Evolutionary conservation across 2,888 invertebrate genomes (phyloP).

Genomic region (Orthonychiurus folsomi): DNA sequence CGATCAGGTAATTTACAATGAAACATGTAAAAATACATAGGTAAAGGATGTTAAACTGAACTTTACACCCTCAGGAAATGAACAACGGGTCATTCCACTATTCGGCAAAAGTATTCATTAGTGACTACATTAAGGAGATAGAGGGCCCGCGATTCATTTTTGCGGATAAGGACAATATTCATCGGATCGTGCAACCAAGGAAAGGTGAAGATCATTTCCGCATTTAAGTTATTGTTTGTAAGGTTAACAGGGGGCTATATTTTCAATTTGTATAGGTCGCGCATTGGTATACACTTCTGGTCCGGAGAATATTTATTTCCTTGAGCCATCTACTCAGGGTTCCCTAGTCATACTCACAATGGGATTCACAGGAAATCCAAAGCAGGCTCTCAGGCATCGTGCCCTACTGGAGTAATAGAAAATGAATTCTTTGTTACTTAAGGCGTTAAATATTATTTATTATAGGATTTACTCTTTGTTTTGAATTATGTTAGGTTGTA

Average conservation of each 20-base stretch:
- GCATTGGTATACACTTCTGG: constrained; percentile 81
- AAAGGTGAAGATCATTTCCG: no score
- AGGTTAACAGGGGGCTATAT: no score
- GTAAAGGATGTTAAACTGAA: constrained; percentile 3
- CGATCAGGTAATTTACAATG: constrained; percentile 5
- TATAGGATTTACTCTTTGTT: no score
- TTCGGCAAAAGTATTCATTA: constrained; percentile 70
- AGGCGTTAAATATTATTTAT: no score
- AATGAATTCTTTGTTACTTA: no score
- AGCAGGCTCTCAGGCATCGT: constrained; percentile 41
- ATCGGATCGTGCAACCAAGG: constrained; percentile 63
- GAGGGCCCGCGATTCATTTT: constrained; percentile 75
- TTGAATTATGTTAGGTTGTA: no score
- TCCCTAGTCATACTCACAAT: constrained; percentile 72
- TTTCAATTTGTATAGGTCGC: no score
- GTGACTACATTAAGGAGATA: constrained; percentile 64
- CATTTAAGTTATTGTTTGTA: no score
- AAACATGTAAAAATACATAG: not conserved
- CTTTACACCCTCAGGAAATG: not conserved
- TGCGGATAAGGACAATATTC: constrained; percentile 56
- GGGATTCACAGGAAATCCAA: constrained; percentile 72
- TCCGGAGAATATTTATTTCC: constrained; percentile 70
- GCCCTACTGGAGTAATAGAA: not conserved
- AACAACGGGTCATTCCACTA: constrained; percentile 77
- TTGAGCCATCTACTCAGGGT: constrained; percentile 65